Conservation (phyloP, 2,888 invertebrate genomes). For the Drosophila yooni region DNA sequence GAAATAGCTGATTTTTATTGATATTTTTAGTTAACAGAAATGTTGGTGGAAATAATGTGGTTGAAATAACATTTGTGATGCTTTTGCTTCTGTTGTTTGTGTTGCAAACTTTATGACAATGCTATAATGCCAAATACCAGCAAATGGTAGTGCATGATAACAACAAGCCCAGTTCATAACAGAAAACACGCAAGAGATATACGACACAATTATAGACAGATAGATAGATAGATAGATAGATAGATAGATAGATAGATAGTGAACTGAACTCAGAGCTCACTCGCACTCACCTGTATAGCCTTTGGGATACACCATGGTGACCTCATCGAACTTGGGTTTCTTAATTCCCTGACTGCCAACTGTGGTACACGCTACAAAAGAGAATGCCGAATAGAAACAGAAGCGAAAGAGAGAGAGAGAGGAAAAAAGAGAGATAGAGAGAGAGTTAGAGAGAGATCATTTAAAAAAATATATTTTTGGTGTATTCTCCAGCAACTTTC, state of each 20-base stretch:
- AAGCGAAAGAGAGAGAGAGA: background rate
- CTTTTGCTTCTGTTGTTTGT: constrained; percentile 36
- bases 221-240: background rate
- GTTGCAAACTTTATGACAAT: constrained; percentile 60
- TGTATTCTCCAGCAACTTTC: no score
- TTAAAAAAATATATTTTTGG: background rate
- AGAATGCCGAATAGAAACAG: background rate
- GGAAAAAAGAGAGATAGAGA: background rate
- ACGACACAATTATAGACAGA: constrained; percentile 16
- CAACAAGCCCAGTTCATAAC: constrained; percentile 76
- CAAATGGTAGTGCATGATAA: constrained; percentile 36
- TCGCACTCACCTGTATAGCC: constrained; percentile 89
- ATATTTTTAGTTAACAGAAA: no score
- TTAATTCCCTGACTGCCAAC: constrained; percentile 90
- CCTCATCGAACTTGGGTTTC: constrained; percentile 90
- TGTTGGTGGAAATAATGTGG: no score
- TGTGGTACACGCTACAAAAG: constrained; percentile 87
- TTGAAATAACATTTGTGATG: constrained; percentile 14
- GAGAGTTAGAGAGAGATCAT: background rate
- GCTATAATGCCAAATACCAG: constrained; percentile 31
- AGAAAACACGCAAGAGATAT: constrained; percentile 67
- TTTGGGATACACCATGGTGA: constrained; percentile 90
- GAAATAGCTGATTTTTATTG: no score
- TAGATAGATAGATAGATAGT: background rate
- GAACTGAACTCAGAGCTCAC: constrained; percentile 13